Conservation (phyloP, 2,113 vertebrate genomes). For the Phalacrocorax carbo region DNA sequence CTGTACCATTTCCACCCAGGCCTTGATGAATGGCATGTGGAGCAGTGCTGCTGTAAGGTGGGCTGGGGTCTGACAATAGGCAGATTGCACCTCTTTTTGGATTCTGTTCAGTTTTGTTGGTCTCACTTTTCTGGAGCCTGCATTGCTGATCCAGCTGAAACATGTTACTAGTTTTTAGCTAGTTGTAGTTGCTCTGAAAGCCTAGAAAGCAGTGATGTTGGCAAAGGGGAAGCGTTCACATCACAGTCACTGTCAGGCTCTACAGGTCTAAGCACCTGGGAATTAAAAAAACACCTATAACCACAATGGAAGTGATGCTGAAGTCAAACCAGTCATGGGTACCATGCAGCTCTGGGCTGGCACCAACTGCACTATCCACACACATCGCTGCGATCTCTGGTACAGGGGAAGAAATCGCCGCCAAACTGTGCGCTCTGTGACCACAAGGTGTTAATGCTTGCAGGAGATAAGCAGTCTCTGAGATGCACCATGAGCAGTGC, state of each 20-base stretch:
- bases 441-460: neutral
- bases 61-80: neutral
- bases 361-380: fast-evolving
- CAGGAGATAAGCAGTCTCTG: neutral
- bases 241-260: neutral
- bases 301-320: neutral
- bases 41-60: neutral
- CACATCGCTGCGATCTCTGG: fast-evolving
- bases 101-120: neutral
- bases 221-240: neutral
- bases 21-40: fast-evolving
- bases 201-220: neutral
- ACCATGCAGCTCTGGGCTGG: neutral
- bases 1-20: fast-evolving
- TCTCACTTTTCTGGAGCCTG: neutral
- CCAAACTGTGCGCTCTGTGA: neutral
- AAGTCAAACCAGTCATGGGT: neutral
- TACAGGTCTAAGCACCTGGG: neutral
- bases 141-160: neutral
- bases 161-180: fast-evolving
- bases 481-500: neutral
- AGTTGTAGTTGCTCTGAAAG: neutral
- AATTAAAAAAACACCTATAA: neutral
- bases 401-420: fast-evolving
- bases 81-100: neutral